Evolutionary conservation across 1,140 invertebrate genomes (phyloP).

Genomic region (Lordiphosa clarofinis): DNA sequence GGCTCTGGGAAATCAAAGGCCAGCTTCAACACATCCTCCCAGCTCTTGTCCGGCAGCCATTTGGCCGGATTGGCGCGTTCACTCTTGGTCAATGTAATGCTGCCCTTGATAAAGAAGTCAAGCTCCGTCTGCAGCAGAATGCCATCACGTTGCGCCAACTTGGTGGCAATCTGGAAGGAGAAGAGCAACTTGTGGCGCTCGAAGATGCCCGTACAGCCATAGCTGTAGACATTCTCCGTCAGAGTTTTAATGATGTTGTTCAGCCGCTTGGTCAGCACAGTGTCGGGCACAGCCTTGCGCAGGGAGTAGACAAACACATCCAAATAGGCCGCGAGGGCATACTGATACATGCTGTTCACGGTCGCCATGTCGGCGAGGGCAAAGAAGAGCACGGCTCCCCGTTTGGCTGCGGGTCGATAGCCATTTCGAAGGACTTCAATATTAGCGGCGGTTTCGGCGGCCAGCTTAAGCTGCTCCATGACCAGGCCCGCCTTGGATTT

Average conservation of each 20-base stretch:
- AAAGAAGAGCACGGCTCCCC: slow-evolving; percentile 94
- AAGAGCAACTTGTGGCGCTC: slow-evolving; percentile 93
- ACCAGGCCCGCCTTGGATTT: slow-evolving; percentile 91
- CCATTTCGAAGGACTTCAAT: slow-evolving; percentile 91
- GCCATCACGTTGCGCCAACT: slow-evolving; percentile 86
- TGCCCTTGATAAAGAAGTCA: slow-evolving; percentile 95
- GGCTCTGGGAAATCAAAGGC: slow-evolving; percentile 84
- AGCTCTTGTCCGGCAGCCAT: slow-evolving; percentile 88
- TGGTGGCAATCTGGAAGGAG: slow-evolving; percentile 93
- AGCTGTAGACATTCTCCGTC: slow-evolving; percentile 92
- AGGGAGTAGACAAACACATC: slow-evolving; percentile 90
- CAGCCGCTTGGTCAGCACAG: slow-evolving; percentile 85
- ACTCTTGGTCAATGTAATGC: slow-evolving; percentile 88
- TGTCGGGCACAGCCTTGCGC: slow-evolving; percentile 88
- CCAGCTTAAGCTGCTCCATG: slow-evolving; percentile 86
- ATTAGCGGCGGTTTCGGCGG: slow-evolving; percentile 85
- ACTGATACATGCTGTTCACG: slow-evolving; percentile 95
- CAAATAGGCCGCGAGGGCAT: slow-evolving; percentile 89
- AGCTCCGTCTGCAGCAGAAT: slow-evolving; percentile 85
- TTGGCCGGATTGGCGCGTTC: slow-evolving; percentile 83
- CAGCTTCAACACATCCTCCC: slow-evolving; percentile 90
- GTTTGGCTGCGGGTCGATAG: slow-evolving; percentile 89
- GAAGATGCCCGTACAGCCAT: slow-evolving; percentile 94
- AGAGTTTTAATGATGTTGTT: slow-evolving; percentile 90
- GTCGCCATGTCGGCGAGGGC: slow-evolving; percentile 91